These are phyloP conservation scores for Eira barbara DNA, from an alignment of 2,113 vertebrate species.

Conservation along the genomic window DNA sequence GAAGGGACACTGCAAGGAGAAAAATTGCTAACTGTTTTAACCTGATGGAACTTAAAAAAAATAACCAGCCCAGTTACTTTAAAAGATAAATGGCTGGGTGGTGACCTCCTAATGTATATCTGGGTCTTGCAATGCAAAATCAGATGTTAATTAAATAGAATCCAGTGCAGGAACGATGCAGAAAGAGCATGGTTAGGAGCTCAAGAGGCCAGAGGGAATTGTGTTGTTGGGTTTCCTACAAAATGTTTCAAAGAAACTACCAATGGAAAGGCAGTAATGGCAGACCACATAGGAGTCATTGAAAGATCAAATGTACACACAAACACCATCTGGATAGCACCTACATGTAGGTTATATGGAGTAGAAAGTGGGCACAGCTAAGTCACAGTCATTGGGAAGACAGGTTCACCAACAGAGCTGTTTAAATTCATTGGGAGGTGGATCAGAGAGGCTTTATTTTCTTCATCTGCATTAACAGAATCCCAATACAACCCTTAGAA, in stretches of 20 bases:
- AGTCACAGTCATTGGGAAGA: neutral
- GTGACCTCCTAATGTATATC: slow-evolving; percentile 83
- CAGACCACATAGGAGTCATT: neutral
- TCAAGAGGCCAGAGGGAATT: slow-evolving; percentile 61
- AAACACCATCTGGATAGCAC: slow-evolving; percentile 4
- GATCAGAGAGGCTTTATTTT: neutral
- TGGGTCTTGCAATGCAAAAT: slow-evolving; percentile 83
- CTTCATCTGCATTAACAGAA: neutral
- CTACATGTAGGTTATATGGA: neutral
- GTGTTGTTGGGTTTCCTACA: neutral
- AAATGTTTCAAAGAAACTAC: slow-evolving; percentile 49
- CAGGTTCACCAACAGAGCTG: neutral
- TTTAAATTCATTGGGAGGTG: neutral
- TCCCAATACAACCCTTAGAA: neutral
- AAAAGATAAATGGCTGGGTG: slow-evolving; percentile 82
- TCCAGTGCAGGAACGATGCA: slow-evolving; percentile 63
- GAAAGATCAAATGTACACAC: slow-evolving; percentile 16
- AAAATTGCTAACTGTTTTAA: slow-evolving; percentile 88
- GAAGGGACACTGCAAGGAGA: slow-evolving; percentile 86
- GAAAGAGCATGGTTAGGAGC: slow-evolving; percentile 61
- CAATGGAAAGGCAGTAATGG: neutral
- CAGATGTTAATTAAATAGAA: slow-evolving; percentile 85
- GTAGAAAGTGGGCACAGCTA: neutral
- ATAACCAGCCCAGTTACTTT: slow-evolving; percentile 82
- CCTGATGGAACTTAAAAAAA: slow-evolving; percentile 83